Base-by-base conservation (phyloP, 92 coral and sea anemone species). In the Actinostola sp. region DNA sequence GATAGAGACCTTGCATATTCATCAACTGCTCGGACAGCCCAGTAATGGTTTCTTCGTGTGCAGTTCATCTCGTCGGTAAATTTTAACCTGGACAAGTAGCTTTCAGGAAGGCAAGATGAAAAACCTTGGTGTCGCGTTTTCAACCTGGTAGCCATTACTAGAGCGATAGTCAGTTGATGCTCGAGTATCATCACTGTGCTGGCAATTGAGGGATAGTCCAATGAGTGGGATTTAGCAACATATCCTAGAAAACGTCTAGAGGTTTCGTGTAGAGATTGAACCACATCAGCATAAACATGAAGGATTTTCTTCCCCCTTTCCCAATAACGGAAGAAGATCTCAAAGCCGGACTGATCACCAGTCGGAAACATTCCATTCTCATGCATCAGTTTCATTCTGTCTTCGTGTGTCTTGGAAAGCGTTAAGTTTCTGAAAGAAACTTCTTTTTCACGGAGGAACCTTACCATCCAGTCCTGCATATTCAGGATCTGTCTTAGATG, bases 101-200 rank as follows among this genome's bases (percentile, higher is more conserved):
- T 92, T 57, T 82, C 90, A 11, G 97, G 97, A 0, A 92, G 81
- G 66, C 89, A 80, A 48, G 61, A 30, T 10, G 39, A 68, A 25
- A 33, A 30, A 1, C 11, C 1, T 20, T 25, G 38, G 7, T 1
- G 24, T n/a, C 32, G 59, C 0, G 50, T 32, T 9, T 68, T 68
- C 0, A 68, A 76, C 20, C 97, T 83, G 9, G 83, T 74, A 71
- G 82, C 83, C 69, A 92, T 63, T 50, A 85, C 76, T 67, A 91
- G 61, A 32, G 96, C 84, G 16, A 84, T 78, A 26, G 84, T 77
- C 62, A 92, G 3, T 68, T 92, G 92, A 28, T 82, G 85, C 63
- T 92, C 97, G 45, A 92, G 79, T 75, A 89, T 78, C 64, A 88
- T 60, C 49, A 88, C 81, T 14, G 92, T 81, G 70, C 89, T 92